phyloP scores from a whole-genome alignment of 2,888 invertebrate species.

The Aquatica leii region DNA sequence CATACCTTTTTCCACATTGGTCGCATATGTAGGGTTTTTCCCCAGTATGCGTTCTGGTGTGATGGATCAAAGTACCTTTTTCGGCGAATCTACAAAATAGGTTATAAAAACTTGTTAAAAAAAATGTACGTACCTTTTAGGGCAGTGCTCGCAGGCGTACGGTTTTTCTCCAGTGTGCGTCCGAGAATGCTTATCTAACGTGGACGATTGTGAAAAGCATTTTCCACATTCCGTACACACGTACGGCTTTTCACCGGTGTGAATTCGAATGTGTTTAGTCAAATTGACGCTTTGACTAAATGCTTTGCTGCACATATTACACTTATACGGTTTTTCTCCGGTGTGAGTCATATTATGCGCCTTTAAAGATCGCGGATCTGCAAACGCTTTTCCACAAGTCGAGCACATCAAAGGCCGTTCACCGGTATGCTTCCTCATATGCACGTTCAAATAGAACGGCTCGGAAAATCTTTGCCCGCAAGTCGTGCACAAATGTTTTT shows the following conservation, averaged over 20 bases:
- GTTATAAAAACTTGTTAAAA: not conserved
- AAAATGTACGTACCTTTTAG: constrained; percentile 39
- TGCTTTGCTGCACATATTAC: constrained; percentile 49
- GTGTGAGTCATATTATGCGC: constrained; percentile 50
- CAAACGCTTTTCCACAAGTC: constrained; percentile 50
- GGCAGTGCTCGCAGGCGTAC: constrained; percentile 46
- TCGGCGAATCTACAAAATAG: constrained; percentile 46
- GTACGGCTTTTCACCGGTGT: constrained; percentile 52
- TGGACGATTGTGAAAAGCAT: constrained; percentile 50
- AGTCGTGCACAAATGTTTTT: constrained; percentile 61
- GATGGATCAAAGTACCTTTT: constrained; percentile 46
- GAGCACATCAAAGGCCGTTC: constrained; percentile 51
- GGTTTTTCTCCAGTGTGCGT: constrained; percentile 47
- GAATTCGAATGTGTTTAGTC: constrained; percentile 50
- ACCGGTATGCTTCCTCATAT: constrained; percentile 52
- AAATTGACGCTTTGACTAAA: constrained; percentile 51
- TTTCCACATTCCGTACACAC: constrained; percentile 50
- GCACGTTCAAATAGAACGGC: constrained; percentile 52
- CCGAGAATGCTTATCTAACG: constrained; percentile 48
- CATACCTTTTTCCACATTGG: constrained; percentile 45
- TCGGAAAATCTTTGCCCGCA: constrained; percentile 60
- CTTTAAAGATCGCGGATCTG: constrained; percentile 52
- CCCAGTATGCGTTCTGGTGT: constrained; percentile 46
- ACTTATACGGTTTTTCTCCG: constrained; percentile 50
- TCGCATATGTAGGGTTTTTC: constrained; percentile 48